Base-by-base conservation (phyloP, 2,113 vertebrate genomes). In the Trinectes maculatus region DNA sequence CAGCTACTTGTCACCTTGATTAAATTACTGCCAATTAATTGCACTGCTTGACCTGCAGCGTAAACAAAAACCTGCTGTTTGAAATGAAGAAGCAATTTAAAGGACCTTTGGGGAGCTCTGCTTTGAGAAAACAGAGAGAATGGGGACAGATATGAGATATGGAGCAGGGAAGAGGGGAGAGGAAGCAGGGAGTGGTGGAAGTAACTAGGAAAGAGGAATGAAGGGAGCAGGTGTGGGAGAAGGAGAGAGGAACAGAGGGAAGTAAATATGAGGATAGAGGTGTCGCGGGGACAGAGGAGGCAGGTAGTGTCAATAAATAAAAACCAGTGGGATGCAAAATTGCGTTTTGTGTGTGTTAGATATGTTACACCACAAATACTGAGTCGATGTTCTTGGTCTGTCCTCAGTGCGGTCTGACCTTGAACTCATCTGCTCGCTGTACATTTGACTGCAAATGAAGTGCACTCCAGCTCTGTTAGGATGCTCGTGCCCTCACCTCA, bases 1-100 rank as follows among this genome's bases (percentile, higher is more conserved):
- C 82, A 71, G 77, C 62, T 33, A 62, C 75, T 56, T 67, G 80
- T 81, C 79, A 81, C 82, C 62, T 79, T 84, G 75, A 89, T 85
- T 83, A 88, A 86, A 90, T 85, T 83, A 82, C 79, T 74, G 72
- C 47, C 72, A 87, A 85, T 90, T 86, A 89, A 91, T 90, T 85
- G 71, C 68, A 31, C 47, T 36, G 59, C 67, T 80, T 90, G 87
- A 91, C 83, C 84, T 82, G 85, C 86, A 89, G 83, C 79, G 51
- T 86, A 84, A 89, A 88, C 82, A 90, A 85, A 83, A 85, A 64
- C 36, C 51, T 64, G 71, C 79, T 19, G 48, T 65, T n/a, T 56
- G 75, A 84, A 86, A 85, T 82, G 71, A 87, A 87, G 81, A 86
- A 84, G 83, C 79, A 86, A 84, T 90, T 89, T 86, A 68, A 77